Percentiles rank a stretch among this genome's conserved stretches.
Conservation (phyloP, 2,113 vertebrate species). For the Ranitomeya imitator region DNA sequence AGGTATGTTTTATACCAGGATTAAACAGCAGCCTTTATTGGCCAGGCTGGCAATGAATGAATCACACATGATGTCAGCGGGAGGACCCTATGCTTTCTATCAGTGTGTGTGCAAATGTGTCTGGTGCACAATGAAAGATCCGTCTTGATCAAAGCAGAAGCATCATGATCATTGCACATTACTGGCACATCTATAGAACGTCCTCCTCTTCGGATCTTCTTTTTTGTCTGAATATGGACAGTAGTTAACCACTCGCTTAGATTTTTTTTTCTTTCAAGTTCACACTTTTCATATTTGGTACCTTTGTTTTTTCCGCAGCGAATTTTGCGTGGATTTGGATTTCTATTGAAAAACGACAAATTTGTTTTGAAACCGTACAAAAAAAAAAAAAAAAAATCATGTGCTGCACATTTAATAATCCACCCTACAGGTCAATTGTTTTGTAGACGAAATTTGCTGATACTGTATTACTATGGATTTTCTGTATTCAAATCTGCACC, state of each 20-base stretch:
- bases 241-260: not conserved
- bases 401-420: too few relatives aligned
- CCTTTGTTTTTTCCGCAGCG: too few relatives aligned
- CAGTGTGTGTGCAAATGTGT: constrained; percentile 8
- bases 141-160: not conserved
- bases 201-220: not conserved
- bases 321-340: too few relatives aligned
- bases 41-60: constrained; percentile 14
- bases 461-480: too few relatives aligned
- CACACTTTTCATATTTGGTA: not conserved
- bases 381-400: too few relatives aligned
- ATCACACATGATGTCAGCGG: constrained; percentile 41
- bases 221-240: not conserved
- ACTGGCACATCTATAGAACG: not conserved
- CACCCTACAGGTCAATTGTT: too few relatives aligned
- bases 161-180: not conserved
- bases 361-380: too few relatives aligned
- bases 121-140: not conserved
- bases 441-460: too few relatives aligned
- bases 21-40: not conserved
- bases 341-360: too few relatives aligned
- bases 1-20: not conserved
- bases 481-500: too few relatives aligned
- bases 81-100: constrained; percentile 22
- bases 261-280: not conserved